Conservation (phyloP, 2,113 vertebrate genomes). For the Hydropotes inermis region DNA sequence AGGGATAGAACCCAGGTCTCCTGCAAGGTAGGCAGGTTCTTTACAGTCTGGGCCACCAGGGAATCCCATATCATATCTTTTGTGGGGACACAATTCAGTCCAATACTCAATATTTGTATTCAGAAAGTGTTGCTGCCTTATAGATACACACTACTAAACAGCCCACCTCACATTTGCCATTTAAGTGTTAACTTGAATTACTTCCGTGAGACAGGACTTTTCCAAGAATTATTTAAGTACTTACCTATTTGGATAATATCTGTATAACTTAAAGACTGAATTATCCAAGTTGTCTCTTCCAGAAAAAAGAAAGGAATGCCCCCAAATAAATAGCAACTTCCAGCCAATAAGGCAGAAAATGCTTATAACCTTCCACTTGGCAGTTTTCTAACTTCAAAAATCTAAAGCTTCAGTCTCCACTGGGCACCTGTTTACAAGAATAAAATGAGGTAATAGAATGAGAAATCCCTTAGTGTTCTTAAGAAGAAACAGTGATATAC, state of each 20-base stretch:
- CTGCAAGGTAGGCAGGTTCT: not conserved
- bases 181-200: not conserved
- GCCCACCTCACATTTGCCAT: not conserved
- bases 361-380: not conserved
- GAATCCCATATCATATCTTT: not conserved
- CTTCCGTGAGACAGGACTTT: not conserved
- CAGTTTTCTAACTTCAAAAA: slow-evolving; percentile 17
- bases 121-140: not conserved
- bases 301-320: not conserved
- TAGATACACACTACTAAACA: not conserved
- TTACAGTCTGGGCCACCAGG: not conserved
- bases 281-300: not conserved
- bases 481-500: not conserved
- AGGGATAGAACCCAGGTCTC: not conserved
- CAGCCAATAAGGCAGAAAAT: not conserved
- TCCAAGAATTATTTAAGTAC: not conserved
- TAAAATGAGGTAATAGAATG: slow-evolving; percentile 2
- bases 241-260: not conserved
- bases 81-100: not conserved
- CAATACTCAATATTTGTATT: not conserved
- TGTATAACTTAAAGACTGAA: not conserved
- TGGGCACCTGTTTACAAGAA: not conserved
- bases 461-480: not conserved
- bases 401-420: not conserved
- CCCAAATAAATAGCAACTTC: not conserved